Conservation (phyloP, 2,888 invertebrate genomes). For the Tipula unca region DNA sequence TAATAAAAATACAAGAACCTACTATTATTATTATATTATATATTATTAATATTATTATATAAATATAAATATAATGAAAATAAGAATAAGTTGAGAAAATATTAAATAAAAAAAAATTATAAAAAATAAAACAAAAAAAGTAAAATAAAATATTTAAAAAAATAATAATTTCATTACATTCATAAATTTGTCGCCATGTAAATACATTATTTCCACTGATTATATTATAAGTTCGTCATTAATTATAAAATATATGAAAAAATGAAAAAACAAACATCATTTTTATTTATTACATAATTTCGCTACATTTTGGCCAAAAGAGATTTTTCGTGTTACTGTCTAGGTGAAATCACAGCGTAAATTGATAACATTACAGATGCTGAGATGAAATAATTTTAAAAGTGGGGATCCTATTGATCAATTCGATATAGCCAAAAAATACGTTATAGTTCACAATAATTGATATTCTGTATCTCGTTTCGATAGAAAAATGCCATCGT, state of each 20-base stretch:
- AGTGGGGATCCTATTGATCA: too few relatives aligned
- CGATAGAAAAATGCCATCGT: too few relatives aligned
- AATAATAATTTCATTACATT: constrained; percentile 14
- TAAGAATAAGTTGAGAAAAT: constrained; percentile 3
- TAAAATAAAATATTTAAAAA: constrained; percentile 8
- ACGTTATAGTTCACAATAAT: too few relatives aligned
- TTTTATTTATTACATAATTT: background rate
- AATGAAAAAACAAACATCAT: background rate
- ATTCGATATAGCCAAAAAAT: too few relatives aligned
- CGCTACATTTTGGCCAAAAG: too few relatives aligned
- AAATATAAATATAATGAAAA: background rate
- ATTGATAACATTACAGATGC: too few relatives aligned
- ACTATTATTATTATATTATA: background rate
- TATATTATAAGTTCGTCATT: constrained; percentile 20
- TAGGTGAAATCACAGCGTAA: too few relatives aligned
- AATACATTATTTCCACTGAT: constrained; percentile 20
- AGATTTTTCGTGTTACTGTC: too few relatives aligned
- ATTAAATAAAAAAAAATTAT: too few relatives aligned
- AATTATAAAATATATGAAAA: constrained; percentile 15
- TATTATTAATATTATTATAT: background rate
- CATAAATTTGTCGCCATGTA: constrained; percentile 20
- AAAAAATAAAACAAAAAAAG: background rate
- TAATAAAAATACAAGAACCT: background rate
- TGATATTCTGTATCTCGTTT: too few relatives aligned
- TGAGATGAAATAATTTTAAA: too few relatives aligned